Evolutionary conservation across 2,113 vertebrate genomes (phyloP).

Genomic region (Vidua chalybeata): DNA sequence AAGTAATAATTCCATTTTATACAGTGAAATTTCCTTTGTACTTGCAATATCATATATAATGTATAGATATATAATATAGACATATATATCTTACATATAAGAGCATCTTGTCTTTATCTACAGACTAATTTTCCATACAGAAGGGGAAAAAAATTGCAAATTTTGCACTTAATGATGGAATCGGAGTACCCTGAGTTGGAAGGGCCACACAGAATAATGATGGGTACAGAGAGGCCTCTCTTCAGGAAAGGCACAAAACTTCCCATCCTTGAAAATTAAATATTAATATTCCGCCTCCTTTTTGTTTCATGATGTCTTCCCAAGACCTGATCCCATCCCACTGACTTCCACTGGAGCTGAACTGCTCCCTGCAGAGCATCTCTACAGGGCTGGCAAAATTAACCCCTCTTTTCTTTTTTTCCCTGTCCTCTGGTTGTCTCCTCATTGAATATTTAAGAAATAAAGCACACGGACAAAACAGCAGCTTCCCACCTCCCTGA

Average conservation of each 20-base stretch:
- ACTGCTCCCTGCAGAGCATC: not conserved
- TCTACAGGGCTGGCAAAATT: not conserved
- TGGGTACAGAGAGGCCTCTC: not conserved
- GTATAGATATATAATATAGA: not conserved
- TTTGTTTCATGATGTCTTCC: not conserved
- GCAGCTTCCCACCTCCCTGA: not conserved
- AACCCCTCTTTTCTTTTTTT: not conserved
- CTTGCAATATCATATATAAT: not conserved
- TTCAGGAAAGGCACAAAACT: not conserved
- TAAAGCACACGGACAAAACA: not conserved
- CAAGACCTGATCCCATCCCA: not conserved
- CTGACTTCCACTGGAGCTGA: not conserved
- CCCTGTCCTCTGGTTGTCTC: not conserved
- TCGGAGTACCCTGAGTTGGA: not conserved
- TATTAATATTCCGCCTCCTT: not conserved
- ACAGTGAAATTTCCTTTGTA: not conserved
- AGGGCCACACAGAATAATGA: not conserved
- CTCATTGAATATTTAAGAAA: not conserved
- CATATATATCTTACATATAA: not conserved
- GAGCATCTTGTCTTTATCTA: not conserved
- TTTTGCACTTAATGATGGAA: not conserved
- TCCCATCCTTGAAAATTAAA: not conserved
- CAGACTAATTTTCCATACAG: not conserved
- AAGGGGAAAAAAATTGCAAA: not conserved
- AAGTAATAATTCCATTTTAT: not conserved